These are phyloP conservation scores for Papilio glaucus DNA, from an alignment of 1,140 invertebrate species.

Conservation along the genomic window DNA sequence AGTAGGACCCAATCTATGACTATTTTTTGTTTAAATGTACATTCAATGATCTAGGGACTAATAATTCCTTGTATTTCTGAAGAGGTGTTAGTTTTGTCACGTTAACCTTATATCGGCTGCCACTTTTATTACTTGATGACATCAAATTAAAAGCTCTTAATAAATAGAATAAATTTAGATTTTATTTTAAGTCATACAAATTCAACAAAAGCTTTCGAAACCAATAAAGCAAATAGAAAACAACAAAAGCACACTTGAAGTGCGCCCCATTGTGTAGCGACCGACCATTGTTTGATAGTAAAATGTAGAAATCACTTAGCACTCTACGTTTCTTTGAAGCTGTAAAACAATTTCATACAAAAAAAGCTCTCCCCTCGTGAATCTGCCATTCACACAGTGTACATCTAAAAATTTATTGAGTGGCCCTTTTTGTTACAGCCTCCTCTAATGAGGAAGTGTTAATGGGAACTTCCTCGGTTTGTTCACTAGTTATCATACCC, in stretches of 20 bases:
- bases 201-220: slow-evolving; percentile 43
- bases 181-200: slow-evolving; percentile 38
- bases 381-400: slow-evolving; percentile 41
- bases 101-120: background rate
- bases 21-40: background rate
- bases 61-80: background rate
- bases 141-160: background rate
- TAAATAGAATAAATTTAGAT: slow-evolving; percentile 15
- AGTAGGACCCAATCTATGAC: no score
- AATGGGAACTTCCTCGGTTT: slow-evolving; percentile 58
- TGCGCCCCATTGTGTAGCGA: slow-evolving; percentile 40
- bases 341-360: slow-evolving; percentile 55
- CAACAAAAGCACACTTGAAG: slow-evolving; percentile 46
- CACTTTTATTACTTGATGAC: background rate
- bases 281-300: slow-evolving; percentile 45
- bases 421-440: slow-evolving; percentile 54
- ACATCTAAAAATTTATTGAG: slow-evolving; percentile 51
- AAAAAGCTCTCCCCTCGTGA: slow-evolving; percentile 38
- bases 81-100: background rate
- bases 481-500: slow-evolving; percentile 14
- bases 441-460: slow-evolving; percentile 58
- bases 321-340: slow-evolving; percentile 46
- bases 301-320: slow-evolving; percentile 49
- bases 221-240: slow-evolving; percentile 48
- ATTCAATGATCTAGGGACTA: background rate